Evolutionary conservation across 2,113 vertebrate genomes (phyloP), one percentile per base, ranked within the genome.

Genomic region (Lycaon pictus): DNA sequence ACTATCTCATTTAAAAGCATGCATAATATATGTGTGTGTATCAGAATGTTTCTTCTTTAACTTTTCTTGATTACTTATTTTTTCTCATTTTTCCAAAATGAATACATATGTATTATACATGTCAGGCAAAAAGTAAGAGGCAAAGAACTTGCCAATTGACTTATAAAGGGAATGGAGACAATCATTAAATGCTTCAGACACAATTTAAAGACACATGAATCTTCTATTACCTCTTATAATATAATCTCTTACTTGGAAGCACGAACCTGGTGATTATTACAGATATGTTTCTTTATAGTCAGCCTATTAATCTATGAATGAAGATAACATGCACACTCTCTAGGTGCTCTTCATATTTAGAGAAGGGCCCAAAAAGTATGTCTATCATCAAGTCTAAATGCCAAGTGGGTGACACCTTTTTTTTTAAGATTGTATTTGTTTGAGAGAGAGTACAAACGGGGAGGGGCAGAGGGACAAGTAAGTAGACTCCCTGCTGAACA

Each of bases 1-100:
- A 53, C 7, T 83, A 83, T 74, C n/a, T 95, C 58, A 95, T 93
- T 96, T 96, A 62, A 88, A 93, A 88, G 5, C 16, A 29, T 69
- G 56, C 19, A 23, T 81, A 55, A 53, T 76, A 53, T 76, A 58
- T 15, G 35, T 25, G 29, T 58, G 37, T 93, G 35, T 27, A 56
- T 86, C 58, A 35, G 58, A 76, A 77, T 84, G 16, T 58, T 88
- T 81, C 90, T 82, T 74, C 7, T 80, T 92, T 55, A 37, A 71
- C 72, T 96, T 69, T 71, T 86, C 23, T 83, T 71, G 27, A 55
- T 90, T 79, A 72, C 35, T 55, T 88, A 15, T 9, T 51, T 92
- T 81, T 88, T 35, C n/a, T 92, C n/a, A 88, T 65, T 63, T 93
- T 71, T 74, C 32, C 43, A 87, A 83, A 90, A 88, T 65, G 35